Base-by-base conservation (phyloP, 2,797 vertebrate species). In the Trematomus bernacchii region DNA sequence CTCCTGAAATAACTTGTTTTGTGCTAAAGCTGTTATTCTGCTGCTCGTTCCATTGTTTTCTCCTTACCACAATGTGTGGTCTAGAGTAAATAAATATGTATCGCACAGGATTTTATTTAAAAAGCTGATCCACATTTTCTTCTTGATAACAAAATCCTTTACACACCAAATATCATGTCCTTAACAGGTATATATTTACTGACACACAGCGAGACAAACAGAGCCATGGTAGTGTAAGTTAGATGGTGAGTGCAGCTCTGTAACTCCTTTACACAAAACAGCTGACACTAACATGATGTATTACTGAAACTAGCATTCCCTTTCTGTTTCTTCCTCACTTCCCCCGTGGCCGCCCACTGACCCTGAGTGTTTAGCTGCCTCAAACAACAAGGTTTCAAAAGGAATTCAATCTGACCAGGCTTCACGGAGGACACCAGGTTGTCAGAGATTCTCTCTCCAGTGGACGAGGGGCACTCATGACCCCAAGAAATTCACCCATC, bases 351-450 rank as follows among this genome's bases (percentile, higher is more conserved):
- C 77, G 69, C 66, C 60, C 54, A 73, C 65, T 79, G 85, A 90
- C 86, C 86, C 69, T 40, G 70, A 83, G 73, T 76, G 66, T 92
- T 91, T 83, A 84, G 68, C 69, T 1, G 46, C 71, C 79, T 89
- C 74, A 88, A 91, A 91, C 70, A 65, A 80, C 75, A 91, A 77
- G 68, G 61, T 87, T 89, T 89, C 83, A 86, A 86, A 87, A 77
- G 48, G 66, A 52, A 87, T 82, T 60, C 83, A 65, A 70, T 85
- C 76, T 84, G 69, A 73, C 42, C 50, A 0, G 62, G 55, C 73
- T 82, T 83, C 71, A 71, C 18, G 44, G 66, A 86, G 69, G 77
- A 87, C 82, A 71, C 63, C 54, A 15, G 69, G 76, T 77, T 83
- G 86, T 89, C 84, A 87, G 76, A 88, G 71, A 76, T 47, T 70